Base-by-base conservation (phyloP, 2,888 invertebrate species). In the Brachycybe producta region DNA sequence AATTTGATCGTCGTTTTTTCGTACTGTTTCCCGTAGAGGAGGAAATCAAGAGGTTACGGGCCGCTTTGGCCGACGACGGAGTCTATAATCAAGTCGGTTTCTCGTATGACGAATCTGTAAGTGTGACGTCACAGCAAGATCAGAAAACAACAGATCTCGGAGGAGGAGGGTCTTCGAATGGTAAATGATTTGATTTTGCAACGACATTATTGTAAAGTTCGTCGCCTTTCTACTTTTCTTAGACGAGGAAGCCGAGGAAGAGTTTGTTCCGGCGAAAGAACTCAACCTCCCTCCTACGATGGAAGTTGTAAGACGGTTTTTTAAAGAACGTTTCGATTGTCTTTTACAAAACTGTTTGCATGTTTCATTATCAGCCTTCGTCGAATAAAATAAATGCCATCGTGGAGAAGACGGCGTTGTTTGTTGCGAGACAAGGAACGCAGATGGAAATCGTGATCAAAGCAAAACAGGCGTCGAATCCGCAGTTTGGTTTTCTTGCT, bases 371-470 rank as follows among this genome's bases (percentile, higher is more conserved):
- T n/a, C 68, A 92, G 88, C 94, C 94, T 0, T 80, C 80, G 56
- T 82, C 82, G 3, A 75, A 81, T 61, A 94, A 92, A 66, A 78
- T 84, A 60, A 86, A 91, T 66, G 84, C 86, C 13, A 85, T 97
- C 55, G 92, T 98, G 61, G 92, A 94, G 64, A 92, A 91, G 69
- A 99, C 74, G 0, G 74, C 74, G 2, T 54, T 58, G 35, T 75
- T 75, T 60, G 68, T 75, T 13, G 68, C 68, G 2, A 75, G 78
- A 43, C 92, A 95, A 64, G 97, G 97, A 0, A 77, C 82, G 5
- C 98, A 98, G 70, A 95, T 98, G 95, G 98, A 98, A 72, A 94
- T 98, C 58, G 75, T 98, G 11, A 82, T 98, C 58, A 97, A 97
- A 69, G 88, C 95, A 3, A 98, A 97, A 69, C 98, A 98, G 68